Evolutionary conservation across 2,113 vertebrate species (phyloP).

Genomic region (Riparia riparia): DNA sequence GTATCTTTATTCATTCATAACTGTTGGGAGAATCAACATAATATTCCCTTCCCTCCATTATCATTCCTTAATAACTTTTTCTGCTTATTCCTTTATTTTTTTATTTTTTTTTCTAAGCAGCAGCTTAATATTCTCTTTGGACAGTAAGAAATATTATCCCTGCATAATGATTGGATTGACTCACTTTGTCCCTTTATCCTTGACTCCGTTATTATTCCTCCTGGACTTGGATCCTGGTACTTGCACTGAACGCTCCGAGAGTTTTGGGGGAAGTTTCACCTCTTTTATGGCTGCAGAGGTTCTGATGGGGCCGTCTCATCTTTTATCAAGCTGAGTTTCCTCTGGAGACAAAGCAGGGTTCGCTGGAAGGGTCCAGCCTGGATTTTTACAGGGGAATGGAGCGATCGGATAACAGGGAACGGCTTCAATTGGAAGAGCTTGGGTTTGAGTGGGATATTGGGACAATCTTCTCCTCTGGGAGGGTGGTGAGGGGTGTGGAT

Average conservation of each 20-base stretch:
- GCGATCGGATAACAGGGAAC: accelerated
- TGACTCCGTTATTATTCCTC: slow-evolving; percentile 29
- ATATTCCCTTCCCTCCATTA: slow-evolving; percentile 50
- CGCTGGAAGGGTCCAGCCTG: neutral
- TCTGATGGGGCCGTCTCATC: neutral
- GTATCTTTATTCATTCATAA: slow-evolving; percentile 62
- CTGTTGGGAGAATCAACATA: slow-evolving; percentile 58
- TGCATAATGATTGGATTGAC: slow-evolving; percentile 45
- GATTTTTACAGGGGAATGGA: neutral
- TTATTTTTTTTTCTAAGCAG: neutral
- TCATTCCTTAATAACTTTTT: slow-evolving; percentile 55
- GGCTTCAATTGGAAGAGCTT: neutral
- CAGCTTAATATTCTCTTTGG: slow-evolving; percentile 56
- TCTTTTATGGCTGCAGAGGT: neutral
- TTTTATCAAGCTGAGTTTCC: neutral
- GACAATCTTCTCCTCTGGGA: too few species aligned
- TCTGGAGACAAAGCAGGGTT: neutral
- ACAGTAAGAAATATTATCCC: slow-evolving; percentile 48
- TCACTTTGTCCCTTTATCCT: slow-evolving; percentile 54
- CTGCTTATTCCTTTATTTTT: neutral
- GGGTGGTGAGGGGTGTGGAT: neutral
- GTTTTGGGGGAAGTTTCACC: neutral
- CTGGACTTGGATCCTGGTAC: neutral
- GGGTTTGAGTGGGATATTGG: neutral
- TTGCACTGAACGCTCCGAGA: accelerated